These are phyloP conservation scores for Drosophila mayri DNA, from an alignment of 1,140 invertebrate genomes.

Conservation along the genomic window DNA sequence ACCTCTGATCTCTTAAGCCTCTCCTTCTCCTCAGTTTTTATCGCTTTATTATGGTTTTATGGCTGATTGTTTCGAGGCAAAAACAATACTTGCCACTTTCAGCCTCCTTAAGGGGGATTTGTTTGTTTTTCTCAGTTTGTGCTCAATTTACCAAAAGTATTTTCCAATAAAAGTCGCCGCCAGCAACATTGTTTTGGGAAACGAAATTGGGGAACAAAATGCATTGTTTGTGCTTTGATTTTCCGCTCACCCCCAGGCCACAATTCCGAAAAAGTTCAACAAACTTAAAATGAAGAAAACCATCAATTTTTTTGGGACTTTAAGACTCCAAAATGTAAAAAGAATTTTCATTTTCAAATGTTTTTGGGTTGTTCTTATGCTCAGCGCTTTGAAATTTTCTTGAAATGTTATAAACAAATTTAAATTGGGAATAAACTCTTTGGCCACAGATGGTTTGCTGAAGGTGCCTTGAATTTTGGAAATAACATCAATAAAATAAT, in stretches of 20 bases:
- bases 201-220: slow-evolving; percentile 26
- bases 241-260: not conserved
- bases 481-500: not conserved
- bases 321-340: not conserved
- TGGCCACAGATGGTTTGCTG: slow-evolving; percentile 22
- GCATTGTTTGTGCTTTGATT: slow-evolving; percentile 38
- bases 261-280: slow-evolving; percentile 54
- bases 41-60: slow-evolving; percentile 2
- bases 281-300: slow-evolving; percentile 64
- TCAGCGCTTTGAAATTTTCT: not conserved
- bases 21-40: not conserved
- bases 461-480: not conserved
- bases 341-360: not conserved
- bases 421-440: not conserved
- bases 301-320: slow-evolving; percentile 2
- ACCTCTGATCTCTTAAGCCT: not conserved
- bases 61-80: not conserved
- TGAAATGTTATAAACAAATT: slow-evolving; percentile 15
- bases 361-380: not conserved
- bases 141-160: slow-evolving; percentile 10
- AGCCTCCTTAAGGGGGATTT: not conserved
- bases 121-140: slow-evolving; percentile 15
- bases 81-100: slow-evolving; percentile 1
- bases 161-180: slow-evolving; percentile 54
- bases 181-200: not conserved